Base-by-base conservation (phyloP, 2,113 vertebrate genomes). In the Brachirus orientalis region DNA sequence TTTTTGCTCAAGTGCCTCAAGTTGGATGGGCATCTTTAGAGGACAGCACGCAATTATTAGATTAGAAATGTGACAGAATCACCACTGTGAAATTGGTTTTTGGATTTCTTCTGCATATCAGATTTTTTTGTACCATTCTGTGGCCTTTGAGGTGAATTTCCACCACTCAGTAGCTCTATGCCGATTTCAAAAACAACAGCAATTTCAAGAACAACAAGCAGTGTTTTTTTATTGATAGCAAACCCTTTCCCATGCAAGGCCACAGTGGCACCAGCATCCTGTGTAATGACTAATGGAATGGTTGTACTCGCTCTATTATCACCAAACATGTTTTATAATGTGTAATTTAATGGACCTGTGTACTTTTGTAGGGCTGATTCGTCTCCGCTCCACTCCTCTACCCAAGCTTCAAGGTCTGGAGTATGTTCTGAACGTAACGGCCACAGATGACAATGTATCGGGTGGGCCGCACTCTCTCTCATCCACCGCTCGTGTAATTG, bases 341-440 rank as follows among this genome's bases (percentile, higher is more conserved):
- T 79, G 66, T 65, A 12, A 63, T 67, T 69, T 55, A 75, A 80
- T 74, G 65, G 60, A 4, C 54, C 63, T 76, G 43, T 63, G 62
- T 44, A 80, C 54, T 84, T 28, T 72, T 72, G 58, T 82, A 97
- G 96, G 95, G 19, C 81, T 97, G 61, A 92, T 97, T 59, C 95
- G 95, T 22, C 95, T 96, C 17, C 93, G 93, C 74, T 94, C 95
- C 73, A 93, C 78, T 51, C 94, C 94, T 0, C 90, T 93, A 54
- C 96, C 95, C 45, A 88, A 88, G 81, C 92, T 96, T 10, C 94
- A 95, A 78, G 95, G 95, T 12, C 82, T 95, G 61, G 95, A 96
- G 45, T 96, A 97, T 5, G 38, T 95, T 8, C 91, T 96, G 55
- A 94, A 94, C 64, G 83, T 96, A 52, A 95, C 93, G 2, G 95